These are phyloP conservation scores for Seriola quinqueradiata DNA, from an alignment of 2,113 vertebrate genomes.

Conservation along the genomic window DNA sequence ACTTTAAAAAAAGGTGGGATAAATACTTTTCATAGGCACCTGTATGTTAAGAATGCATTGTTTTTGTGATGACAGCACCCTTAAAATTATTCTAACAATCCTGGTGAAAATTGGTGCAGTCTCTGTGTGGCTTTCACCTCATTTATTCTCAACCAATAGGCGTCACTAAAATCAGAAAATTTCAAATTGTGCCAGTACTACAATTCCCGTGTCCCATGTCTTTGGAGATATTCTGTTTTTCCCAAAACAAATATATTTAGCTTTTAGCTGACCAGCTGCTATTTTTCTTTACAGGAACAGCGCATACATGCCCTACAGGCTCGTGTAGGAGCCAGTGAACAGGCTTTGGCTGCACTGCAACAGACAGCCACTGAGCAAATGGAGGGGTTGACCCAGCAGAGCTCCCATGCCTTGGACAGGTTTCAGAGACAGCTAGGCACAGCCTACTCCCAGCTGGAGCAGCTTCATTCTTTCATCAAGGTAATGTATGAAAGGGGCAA, in stretches of 20 bases:
- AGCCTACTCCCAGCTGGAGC: slow-evolving; percentile 85
- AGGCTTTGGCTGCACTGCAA: slow-evolving; percentile 86
- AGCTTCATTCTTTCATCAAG: slow-evolving; percentile 90
- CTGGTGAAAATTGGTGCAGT: neutral
- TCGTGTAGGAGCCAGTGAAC: slow-evolving; percentile 85
- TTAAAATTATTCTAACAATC: neutral
- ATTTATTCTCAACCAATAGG: neutral
- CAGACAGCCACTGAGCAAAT: slow-evolving; percentile 87
- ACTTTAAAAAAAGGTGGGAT: neutral
- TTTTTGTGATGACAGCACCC: neutral
- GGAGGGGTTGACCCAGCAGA: slow-evolving; percentile 88
- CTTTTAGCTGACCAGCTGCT: slow-evolving; percentile 36
- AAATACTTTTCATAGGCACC: neutral
- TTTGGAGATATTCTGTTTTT: neutral
- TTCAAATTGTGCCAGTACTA: slow-evolving; percentile 10
- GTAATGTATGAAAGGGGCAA: slow-evolving; percentile 72
- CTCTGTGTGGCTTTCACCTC: neutral
- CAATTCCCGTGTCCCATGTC: neutral
- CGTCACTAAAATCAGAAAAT: slow-evolving; percentile 10
- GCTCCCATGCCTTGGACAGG: slow-evolving; percentile 85
- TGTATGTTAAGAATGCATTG: neutral
- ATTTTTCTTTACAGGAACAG: slow-evolving; percentile 83
- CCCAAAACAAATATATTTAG: slow-evolving; percentile 3
- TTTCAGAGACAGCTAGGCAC: slow-evolving; percentile 86
- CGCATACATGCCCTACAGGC: slow-evolving; percentile 82